Evolutionary conservation across 2,113 vertebrate genomes (phyloP), one percentile per base, ranked within the genome.

Genomic region (Myanophis thanlyinensis): DNA sequence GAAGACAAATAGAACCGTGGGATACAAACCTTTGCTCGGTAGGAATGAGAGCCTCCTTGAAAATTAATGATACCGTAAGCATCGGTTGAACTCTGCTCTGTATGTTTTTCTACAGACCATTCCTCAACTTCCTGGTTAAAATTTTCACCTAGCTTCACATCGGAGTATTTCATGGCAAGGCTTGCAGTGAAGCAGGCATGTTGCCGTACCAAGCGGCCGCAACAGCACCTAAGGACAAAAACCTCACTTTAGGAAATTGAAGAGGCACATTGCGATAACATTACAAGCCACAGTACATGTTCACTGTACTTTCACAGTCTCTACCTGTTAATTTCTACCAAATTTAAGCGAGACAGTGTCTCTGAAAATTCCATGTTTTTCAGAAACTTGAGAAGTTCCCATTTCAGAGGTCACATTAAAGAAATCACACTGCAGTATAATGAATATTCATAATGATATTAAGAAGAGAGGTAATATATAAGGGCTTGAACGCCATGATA

Each of bases 31-130:
- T 99, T 99, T 96, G 99, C 98, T 97, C 99, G 98, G 97, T 99
- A 99, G 11, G 99, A 99, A 97, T 99, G 99, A 94, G 99, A 99
- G 95, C 99, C 99, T 93, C 99, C 99, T 98, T 99, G 99, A 96
- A 99, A 99, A 97, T 99, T 99, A 97, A 99, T 98, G 97, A 99
- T 98, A 92, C 99, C 99, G 23, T 99, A 99, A 95, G 99, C 98
- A 95, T 99, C 99, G 22, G 98, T 99, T 96, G 99, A 98, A 95
- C 98, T 98, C 94, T 98, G 98, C 96, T 99, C 98, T 27, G 99
- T 99, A 96, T 99, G 98, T 97, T 99, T 99, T 97, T 99, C 99
- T 97, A 99, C 98, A 11, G 98, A 98, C 99, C 99, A 99, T 93
- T 99, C 98, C 97, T 99, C 98, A 96, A 94, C 90, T 91, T 98